These are phyloP conservation scores for Gryllus longicercus DNA, from an alignment of 2,888 invertebrate genomes.

Conservation along the genomic window DNA sequence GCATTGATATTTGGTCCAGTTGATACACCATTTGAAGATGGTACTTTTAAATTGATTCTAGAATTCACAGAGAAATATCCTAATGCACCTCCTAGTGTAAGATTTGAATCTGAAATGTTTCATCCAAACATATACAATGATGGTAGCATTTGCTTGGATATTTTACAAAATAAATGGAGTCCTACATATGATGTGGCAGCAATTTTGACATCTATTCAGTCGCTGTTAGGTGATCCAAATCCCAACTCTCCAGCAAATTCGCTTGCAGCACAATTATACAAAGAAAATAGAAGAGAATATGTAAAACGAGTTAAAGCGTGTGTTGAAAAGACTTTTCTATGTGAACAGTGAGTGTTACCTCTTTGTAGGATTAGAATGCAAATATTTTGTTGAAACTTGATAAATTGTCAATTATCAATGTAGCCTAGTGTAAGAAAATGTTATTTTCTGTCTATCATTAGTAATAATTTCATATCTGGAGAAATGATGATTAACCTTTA, in stretches of 20 bases:
- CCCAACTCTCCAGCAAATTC: conserved; percentile 99
- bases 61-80: conserved; percentile 99
- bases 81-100: conserved; percentile 98
- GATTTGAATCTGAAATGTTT: conserved; percentile 99
- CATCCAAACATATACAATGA: conserved; percentile 99
- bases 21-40: conserved; percentile 98
- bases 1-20: conserved; percentile 99
- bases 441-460: no score
- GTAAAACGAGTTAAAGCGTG: conserved; percentile 99
- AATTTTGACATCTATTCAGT: conserved; percentile 99
- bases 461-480: no score
- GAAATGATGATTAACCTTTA: no score
- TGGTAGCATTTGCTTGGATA: conserved; percentile 98
- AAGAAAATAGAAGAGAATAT: conserved; percentile 98
- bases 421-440: background rate
- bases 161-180: conserved; percentile 99
- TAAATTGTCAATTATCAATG: background rate
- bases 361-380: conserved; percentile 39
- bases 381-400: conserved; percentile 21
- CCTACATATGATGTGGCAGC: conserved; percentile 99
- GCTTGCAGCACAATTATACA: conserved; percentile 98
- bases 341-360: conserved; percentile 46
- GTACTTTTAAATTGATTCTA: conserved; percentile 98
- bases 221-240: conserved; percentile 98
- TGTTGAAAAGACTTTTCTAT: conserved; percentile 98